Percentiles rank a stretch among this genome's conserved stretches.
Evolutionary conservation across 2,888 invertebrate genomes (phyloP).

Genomic region (Cryptocephalus primarius): DNA sequence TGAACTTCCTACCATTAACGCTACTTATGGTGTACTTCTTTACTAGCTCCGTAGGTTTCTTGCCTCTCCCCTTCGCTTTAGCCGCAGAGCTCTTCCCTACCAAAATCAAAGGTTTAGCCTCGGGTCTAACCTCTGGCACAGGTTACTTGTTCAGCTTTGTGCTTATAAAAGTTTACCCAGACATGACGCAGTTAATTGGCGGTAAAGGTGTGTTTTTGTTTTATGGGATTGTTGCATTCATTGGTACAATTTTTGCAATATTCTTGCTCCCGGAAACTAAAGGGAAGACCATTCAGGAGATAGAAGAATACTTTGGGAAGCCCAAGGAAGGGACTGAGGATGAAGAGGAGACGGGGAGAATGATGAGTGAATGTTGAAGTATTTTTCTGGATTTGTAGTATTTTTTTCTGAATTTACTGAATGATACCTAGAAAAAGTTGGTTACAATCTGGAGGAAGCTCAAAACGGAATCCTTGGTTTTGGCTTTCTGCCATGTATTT

Average conservation of each 20-base stretch:
- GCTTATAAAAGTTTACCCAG: constrained; percentile 41
- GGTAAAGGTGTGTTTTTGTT: constrained; percentile 41
- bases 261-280: constrained; percentile 43
- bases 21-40: constrained; percentile 41
- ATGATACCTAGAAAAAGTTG: not conserved
- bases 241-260: constrained; percentile 41
- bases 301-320: constrained; percentile 37
- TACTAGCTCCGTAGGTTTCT: constrained; percentile 42
- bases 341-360: too few relatives aligned
- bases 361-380: too few relatives aligned
- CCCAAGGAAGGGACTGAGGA: not conserved
- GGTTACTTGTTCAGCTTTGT: constrained; percentile 44
- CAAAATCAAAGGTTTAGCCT: constrained; percentile 41
- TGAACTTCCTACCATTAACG: constrained; percentile 35
- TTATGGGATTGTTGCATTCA: constrained; percentile 36
- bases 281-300: constrained; percentile 41
- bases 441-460: too few relatives aligned
- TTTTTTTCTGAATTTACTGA: not conserved
- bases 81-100: constrained; percentile 45
- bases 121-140: constrained; percentile 38
- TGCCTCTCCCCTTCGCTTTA: constrained; percentile 48
- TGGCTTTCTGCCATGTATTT: too few relatives aligned
- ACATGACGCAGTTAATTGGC: constrained; percentile 34
- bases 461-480: too few relatives aligned
- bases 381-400: not conserved